phyloP scores from a whole-genome alignment of 2,888 invertebrate genomes.

The Chirona hameri region DNA sequence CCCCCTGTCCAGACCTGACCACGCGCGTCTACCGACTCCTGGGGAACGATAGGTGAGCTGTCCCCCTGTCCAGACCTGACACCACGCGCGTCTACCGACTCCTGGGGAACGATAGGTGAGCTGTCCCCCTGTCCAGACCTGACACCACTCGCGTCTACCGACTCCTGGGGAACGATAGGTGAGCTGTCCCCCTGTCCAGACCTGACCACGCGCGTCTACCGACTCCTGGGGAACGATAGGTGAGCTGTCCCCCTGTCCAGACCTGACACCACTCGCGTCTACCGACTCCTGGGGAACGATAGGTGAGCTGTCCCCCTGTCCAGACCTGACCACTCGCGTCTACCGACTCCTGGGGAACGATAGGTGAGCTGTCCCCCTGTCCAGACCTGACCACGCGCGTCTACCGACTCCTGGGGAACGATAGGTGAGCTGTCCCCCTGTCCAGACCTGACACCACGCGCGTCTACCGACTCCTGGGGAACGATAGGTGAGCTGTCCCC shows the following conservation, averaged over 20 bases:
- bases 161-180: slow-evolving; percentile 67
- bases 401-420: no score
- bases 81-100: slow-evolving; percentile 83
- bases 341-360: slow-evolving; percentile 52
- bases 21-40: background rate
- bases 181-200: background rate
- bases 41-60: no score
- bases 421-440: no score
- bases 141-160: background rate
- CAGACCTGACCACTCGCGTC: background rate
- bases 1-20: background rate
- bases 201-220: background rate
- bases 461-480: slow-evolving; percentile 85
- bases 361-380: slow-evolving; percentile 59
- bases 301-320: slow-evolving; percentile 58
- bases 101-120: slow-evolving; percentile 88
- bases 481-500: slow-evolving; percentile 70
- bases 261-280: slow-evolving; percentile 84
- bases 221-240: no score
- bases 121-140: background rate
- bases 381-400: background rate
- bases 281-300: slow-evolving; percentile 88
- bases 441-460: slow-evolving; percentile 86
- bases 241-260: no score
- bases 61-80: no score